Conservation (phyloP, 2,888 invertebrate species). For the Ormyrus pomaceus region DNA sequence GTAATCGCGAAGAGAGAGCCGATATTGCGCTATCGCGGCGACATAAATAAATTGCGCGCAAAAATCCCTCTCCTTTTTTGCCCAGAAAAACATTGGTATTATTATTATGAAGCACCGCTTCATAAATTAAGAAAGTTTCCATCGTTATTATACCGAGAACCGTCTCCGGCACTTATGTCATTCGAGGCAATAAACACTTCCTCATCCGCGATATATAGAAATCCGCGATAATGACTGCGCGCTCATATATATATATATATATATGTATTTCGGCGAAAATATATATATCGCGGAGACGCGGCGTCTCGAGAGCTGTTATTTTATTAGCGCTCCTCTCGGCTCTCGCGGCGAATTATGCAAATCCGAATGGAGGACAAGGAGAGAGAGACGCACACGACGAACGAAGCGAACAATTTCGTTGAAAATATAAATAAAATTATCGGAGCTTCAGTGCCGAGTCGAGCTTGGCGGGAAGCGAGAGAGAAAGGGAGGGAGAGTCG, state of each 20-base stretch:
- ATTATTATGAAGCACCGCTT: background rate
- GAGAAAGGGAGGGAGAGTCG: background rate
- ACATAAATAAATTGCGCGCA: background rate
- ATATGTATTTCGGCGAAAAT: conserved; percentile 13
- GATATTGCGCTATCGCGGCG: background rate
- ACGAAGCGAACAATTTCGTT: background rate
- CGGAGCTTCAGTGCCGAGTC: too few species aligned
- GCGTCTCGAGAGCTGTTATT: conserved; percentile 7
- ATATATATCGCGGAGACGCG: conserved; percentile 2
- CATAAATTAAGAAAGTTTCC: background rate
- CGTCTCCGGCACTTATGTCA: conserved; percentile 1
- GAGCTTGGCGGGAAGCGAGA: background rate
- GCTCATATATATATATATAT: background rate
- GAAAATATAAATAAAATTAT: too few species aligned
- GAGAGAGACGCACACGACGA: conserved; percentile 9
- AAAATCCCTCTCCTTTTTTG: too few species aligned
- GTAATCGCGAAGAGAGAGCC: background rate
- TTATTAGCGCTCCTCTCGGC: conserved; percentile 24
- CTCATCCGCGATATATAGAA: conserved; percentile 27
- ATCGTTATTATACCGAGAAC: background rate
- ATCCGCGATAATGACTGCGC: conserved; percentile 3
- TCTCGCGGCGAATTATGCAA: conserved; percentile 46
- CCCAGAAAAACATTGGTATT: background rate
- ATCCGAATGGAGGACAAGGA: conserved; percentile 50
- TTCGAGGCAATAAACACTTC: background rate